Percentiles rank a stretch among this genome's conserved stretches.
Evolutionary conservation across 2,113 vertebrate genomes (phyloP).

Genomic region (Sinocyclocheilus anophthalmus): DNA sequence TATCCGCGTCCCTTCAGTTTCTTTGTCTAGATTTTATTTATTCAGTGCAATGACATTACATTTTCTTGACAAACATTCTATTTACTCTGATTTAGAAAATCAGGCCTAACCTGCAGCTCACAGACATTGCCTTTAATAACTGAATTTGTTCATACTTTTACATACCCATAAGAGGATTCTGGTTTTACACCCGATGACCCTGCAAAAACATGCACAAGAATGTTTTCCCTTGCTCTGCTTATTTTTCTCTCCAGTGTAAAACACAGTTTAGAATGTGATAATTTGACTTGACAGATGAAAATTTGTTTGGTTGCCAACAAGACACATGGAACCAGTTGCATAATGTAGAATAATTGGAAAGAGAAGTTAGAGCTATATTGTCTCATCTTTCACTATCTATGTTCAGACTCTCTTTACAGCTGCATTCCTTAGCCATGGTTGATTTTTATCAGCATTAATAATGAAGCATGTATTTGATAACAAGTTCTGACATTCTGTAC

Average conservation of each 20-base stretch:
- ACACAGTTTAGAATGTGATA: neutral
- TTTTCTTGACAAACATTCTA: neutral
- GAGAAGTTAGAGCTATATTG: neutral
- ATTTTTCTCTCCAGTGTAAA: neutral
- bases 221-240: neutral
- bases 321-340: neutral
- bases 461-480: constrained; percentile 8
- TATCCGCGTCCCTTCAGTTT: too few species aligned
- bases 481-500: neutral
- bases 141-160: neutral
- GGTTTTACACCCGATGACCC: constrained; percentile 6
- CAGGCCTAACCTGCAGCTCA: neutral
- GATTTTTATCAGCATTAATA: constrained; percentile 22
- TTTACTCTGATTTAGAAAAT: neutral
- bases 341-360: constrained; percentile 22
- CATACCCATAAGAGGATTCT: neutral
- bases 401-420: neutral
- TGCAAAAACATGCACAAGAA: neutral
- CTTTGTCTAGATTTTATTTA: neutral
- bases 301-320: neutral
- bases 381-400: neutral
- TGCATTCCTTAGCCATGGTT: neutral
- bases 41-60: neutral
- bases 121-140: neutral
- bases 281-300: constrained; percentile 13